Conservation (phyloP, 2,113 vertebrate species). For the Buteo buteo region DNA sequence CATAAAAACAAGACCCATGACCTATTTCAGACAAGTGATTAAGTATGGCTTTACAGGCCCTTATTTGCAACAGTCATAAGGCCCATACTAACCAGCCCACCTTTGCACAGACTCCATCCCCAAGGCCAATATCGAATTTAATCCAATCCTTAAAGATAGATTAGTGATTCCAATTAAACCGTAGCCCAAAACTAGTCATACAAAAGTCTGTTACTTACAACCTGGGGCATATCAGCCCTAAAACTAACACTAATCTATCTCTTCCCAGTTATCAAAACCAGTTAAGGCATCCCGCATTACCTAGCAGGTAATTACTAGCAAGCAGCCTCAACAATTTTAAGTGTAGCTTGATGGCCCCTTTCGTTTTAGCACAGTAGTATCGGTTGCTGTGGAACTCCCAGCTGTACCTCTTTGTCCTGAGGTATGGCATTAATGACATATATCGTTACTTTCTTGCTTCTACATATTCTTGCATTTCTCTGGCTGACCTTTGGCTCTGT, state of each 20-base stretch:
- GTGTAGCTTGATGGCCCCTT: background rate
- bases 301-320: background rate
- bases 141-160: background rate
- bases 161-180: background rate
- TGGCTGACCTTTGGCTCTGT: background rate
- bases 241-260: background rate
- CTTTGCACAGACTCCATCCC: background rate
- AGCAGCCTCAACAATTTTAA: background rate
- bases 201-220: background rate
- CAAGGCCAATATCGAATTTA: background rate
- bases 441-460: background rate
- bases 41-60: background rate
- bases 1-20: background rate
- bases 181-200: background rate
- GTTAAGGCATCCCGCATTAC: background rate
- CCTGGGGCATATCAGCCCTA: background rate
- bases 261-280: background rate
- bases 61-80: background rate
- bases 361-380: background rate
- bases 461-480: background rate
- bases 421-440: background rate
- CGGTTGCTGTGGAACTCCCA: background rate
- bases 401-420: background rate
- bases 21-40: background rate
- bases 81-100: background rate